phyloP scores from a whole-genome alignment of 2,888 invertebrate species.

The Stratiomys singularior region DNA sequence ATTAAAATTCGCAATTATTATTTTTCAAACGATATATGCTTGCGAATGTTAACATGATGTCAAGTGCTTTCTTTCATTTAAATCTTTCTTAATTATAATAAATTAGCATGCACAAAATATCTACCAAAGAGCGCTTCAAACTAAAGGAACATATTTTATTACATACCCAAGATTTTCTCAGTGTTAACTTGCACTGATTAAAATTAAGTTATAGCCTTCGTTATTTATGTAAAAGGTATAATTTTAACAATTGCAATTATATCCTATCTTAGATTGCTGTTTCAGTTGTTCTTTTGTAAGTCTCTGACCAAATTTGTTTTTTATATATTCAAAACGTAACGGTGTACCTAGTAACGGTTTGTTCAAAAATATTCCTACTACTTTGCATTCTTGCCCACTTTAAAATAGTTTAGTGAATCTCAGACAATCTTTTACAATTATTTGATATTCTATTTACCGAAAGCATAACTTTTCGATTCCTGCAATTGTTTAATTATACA shows the following conservation, averaged over 20 bases:
- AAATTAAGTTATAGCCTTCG: not conserved
- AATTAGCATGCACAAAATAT: not conserved
- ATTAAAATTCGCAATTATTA: not conserved
- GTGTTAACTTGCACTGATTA: not conserved
- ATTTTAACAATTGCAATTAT: too few species aligned
- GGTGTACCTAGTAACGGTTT: not conserved
- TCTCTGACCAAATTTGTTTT: not conserved
- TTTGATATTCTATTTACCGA: too few species aligned
- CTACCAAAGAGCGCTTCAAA: not conserved
- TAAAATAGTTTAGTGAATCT: too few species aligned
- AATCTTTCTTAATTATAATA: too few species aligned
- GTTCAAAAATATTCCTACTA: too few species aligned
- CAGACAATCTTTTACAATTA: too few species aligned
- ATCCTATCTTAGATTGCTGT: not conserved
- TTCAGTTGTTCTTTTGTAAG: not conserved
- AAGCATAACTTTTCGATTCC: too few species aligned
- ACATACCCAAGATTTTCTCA: not conserved
- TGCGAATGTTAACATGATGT: not conserved
- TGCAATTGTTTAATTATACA: too few species aligned
- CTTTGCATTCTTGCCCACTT: too few species aligned
- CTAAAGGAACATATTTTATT: constrained; percentile 9
- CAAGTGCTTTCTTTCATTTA: too few species aligned
- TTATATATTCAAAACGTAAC: not conserved
- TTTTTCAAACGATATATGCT: too few species aligned
- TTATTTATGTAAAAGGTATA: too few species aligned